Base-by-base conservation (phyloP, 2,797 vertebrate genomes). In the Adelosebastes latens region DNA sequence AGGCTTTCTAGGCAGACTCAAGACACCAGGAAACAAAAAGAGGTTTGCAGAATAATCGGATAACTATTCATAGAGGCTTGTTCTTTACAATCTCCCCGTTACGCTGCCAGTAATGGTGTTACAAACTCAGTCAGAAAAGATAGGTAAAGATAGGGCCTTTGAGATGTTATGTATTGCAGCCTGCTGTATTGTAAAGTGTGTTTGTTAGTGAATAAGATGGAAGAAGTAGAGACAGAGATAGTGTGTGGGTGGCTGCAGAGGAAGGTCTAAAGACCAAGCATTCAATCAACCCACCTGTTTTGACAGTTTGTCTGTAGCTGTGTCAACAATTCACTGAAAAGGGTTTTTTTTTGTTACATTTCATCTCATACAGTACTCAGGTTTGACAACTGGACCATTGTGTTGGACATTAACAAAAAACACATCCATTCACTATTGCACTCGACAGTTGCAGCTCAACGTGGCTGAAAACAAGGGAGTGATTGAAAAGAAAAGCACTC, bases 231-330 rank as follows among this genome's bases (percentile, higher is more conserved):
- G 68, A 61, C 27, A 46, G 58, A 71, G 32, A 68, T 75, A 36
- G 68, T 69, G 79, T 74, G 85, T 88, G 83, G 81, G 87, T 59
- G 60, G 65, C 52, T 77, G 72, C 80, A 72, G 52, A 81, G 59
- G 39, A 76, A 80, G 71, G 77, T 84, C 58, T 84, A 62, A 88
- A 85, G 70, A 86, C 62, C 66, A 74, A 77, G 61, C 78, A 80
- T 89, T 86, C 75, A 86, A 59, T 86, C 77, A 79, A 78, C 59
- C 75, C 68, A 82, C 83, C 71, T 75, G 72, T 85, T 81, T 77
- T 76, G 71, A 75, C 20, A 71, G 32, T 77, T 81, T 81, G 56
- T 80, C 70, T 70, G 39, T 53, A 13, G 49, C 64, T 66, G n/a
- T n/a, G 14, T 64, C 72, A 67, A 52, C 55, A 71, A 72, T 61